Conservation (phyloP, 92 coral and sea anemone species). For the Micromussa lordhowensis region DNA sequence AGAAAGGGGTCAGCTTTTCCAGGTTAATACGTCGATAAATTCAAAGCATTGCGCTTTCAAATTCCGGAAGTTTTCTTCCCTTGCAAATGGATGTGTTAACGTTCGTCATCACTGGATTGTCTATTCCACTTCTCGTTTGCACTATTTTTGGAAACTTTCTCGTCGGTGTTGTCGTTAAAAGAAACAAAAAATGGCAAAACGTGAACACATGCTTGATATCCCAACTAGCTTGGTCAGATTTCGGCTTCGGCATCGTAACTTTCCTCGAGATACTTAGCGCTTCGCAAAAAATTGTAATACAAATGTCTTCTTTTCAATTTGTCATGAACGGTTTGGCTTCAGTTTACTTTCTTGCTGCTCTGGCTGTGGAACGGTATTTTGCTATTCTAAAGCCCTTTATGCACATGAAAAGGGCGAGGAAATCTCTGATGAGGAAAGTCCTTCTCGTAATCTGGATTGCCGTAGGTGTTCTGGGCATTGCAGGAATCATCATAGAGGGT, state of each 20-base stretch:
- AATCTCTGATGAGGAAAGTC: neutral
- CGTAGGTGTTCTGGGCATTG: neutral
- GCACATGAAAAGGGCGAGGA: slow-evolving; percentile 17
- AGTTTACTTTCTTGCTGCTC: slow-evolving; percentile 1
- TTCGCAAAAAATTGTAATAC: neutral
- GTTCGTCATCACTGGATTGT: neutral
- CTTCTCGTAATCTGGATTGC: neutral
- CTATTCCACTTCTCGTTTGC: slow-evolving; percentile 28
- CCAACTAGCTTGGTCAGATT: slow-evolving; percentile 27
- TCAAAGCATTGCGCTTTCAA: too few species aligned
- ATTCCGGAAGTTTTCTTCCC: too few species aligned
- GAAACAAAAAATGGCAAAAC: neutral
- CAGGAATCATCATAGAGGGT: neutral
- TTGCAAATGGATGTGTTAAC: neutral
- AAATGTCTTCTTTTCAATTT: neutral
- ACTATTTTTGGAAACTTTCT: slow-evolving; percentile 34
- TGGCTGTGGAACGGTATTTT: slow-evolving; percentile 44
- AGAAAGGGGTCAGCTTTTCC: neutral
- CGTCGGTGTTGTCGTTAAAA: slow-evolving; percentile 26
- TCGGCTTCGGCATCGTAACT: neutral
- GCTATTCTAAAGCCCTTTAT: slow-evolving; percentile 45
- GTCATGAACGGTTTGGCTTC: slow-evolving; percentile 26
- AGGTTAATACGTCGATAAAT: too few species aligned
- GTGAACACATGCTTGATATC: slow-evolving; percentile 10
- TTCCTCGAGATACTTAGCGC: neutral